Evolutionary conservation across 2,797 vertebrate species (phyloP).

Genomic region (Limosa lapponica): DNA sequence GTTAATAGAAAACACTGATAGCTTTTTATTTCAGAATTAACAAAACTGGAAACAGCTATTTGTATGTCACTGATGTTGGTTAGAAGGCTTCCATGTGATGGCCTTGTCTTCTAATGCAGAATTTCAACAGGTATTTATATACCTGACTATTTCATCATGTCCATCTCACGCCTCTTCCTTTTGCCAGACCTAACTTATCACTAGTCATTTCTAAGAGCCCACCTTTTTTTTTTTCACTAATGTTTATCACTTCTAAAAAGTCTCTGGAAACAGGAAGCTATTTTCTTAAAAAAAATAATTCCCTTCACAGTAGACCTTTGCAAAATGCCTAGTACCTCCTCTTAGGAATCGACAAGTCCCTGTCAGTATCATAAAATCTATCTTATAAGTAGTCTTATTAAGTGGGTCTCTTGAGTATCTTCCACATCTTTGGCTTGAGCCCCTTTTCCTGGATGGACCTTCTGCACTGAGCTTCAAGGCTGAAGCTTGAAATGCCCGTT

Average conservation of each 20-base stretch:
- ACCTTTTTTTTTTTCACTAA: neutral
- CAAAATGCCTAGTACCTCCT: neutral
- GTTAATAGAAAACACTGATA: neutral
- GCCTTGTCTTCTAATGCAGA: neutral
- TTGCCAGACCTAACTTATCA: neutral
- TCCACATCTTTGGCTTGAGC: neutral
- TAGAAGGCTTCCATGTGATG: neutral
- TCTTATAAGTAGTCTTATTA: neutral
- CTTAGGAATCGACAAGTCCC: neutral
- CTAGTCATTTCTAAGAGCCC: neutral
- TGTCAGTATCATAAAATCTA: neutral
- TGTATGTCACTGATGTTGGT: neutral
- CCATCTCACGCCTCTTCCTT: neutral
- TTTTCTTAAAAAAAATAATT: neutral
- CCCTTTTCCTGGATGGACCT: neutral
- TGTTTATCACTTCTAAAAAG: neutral
- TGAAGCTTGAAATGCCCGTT: neutral
- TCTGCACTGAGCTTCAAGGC: neutral
- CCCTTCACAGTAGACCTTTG: neutral
- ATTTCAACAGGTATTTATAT: neutral
- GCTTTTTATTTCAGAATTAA: neutral
- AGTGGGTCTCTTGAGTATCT: neutral
- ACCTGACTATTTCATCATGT: neutral
- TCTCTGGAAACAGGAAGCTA: neutral
- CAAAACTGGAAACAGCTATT: neutral